phyloP scores from a whole-genome alignment of 2,797 vertebrate species.

The Falco biarmicus region DNA sequence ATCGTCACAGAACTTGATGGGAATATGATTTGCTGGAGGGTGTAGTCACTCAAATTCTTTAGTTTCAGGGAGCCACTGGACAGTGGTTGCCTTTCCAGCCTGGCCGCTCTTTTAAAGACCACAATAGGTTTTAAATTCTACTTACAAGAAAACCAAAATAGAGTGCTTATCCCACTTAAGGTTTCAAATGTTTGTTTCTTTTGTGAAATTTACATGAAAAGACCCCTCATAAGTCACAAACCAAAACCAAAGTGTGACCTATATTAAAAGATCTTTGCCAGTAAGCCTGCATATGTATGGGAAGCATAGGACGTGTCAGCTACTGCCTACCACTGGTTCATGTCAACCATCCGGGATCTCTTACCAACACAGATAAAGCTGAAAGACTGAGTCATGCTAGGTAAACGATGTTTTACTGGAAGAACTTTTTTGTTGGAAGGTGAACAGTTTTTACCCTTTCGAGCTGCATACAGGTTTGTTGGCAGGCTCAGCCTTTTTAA shows the following conservation, averaged over 20 bases:
- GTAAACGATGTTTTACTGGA: neutral
- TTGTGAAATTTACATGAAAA: neutral
- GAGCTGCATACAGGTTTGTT: neutral
- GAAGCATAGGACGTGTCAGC: neutral
- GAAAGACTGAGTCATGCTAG: neutral
- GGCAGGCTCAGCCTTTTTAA: neutral
- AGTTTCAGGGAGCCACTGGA: neutral
- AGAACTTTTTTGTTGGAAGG: neutral
- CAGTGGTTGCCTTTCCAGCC: neutral
- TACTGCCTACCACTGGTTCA: neutral
- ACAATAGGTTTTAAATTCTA: neutral
- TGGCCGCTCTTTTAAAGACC: neutral
- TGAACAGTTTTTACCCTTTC: neutral
- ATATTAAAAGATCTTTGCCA: neutral
- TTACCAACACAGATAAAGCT: neutral
- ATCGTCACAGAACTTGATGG: neutral
- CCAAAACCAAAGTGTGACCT: fast-evolving
- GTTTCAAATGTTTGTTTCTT: neutral
- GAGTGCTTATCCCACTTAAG: neutral
- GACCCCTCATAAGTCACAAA: neutral
- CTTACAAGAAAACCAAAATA: neutral
- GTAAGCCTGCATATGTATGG: fast-evolving
- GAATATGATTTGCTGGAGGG: neutral
- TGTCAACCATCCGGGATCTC: neutral
- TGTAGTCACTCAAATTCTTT: neutral